These are phyloP conservation scores for Tursiops truncatus DNA, from an alignment of 2,113 vertebrate genomes.

Conservation along the genomic window DNA sequence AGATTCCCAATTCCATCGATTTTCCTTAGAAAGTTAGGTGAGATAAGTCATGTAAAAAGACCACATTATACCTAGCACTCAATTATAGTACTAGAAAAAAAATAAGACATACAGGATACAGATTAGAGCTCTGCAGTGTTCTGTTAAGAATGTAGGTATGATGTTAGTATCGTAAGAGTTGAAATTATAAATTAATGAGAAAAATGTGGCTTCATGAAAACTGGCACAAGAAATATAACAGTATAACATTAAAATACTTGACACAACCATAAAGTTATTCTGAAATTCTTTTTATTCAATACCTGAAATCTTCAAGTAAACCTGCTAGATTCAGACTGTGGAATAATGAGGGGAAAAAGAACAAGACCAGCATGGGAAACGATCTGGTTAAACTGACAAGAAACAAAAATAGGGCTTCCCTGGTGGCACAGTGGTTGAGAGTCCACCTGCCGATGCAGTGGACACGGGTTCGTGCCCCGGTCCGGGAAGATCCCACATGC, in stretches of 20 bases:
- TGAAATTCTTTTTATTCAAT: constrained; percentile 20
- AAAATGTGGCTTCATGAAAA: neutral
- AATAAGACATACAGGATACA: neutral
- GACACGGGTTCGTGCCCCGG: too few relatives aligned
- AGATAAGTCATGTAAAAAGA: neutral
- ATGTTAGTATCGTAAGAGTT: neutral
- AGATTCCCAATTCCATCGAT: constrained; percentile 21
- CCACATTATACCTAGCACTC: neutral
- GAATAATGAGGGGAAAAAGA: neutral
- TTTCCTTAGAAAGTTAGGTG: constrained; percentile 20
- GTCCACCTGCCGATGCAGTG: too few relatives aligned
- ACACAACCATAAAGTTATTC: neutral
- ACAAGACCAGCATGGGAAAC: neutral
- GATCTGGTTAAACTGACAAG: neutral
- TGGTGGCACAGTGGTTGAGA: too few relatives aligned
- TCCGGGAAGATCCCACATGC: too few relatives aligned
- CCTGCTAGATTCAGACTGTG: neutral
- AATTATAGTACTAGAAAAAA: neutral
- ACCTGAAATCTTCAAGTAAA: neutral
- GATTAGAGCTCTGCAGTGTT: neutral
- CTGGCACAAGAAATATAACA: neutral
- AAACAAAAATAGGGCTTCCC: neutral
- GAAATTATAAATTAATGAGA: neutral
- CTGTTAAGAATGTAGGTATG: neutral
- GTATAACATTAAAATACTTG: constrained; percentile 15